These are phyloP conservation scores for Prorops nasuta DNA, from an alignment of 1,140 invertebrate species.

Conservation along the genomic window DNA sequence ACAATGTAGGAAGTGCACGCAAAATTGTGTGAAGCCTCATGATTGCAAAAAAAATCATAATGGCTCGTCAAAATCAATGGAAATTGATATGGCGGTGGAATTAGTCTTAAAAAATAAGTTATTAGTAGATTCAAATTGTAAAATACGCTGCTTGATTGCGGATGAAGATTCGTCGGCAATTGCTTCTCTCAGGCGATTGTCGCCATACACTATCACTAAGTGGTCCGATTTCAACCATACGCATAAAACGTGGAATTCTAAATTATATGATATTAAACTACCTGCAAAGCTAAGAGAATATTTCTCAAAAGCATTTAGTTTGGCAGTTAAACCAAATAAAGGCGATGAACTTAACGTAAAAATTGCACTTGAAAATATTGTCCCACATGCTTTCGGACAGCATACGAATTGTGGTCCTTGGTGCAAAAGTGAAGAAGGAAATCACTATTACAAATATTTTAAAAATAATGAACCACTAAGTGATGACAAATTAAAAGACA, in stretches of 20 bases:
- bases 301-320: constrained; percentile 11
- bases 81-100: constrained; percentile 23
- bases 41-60: constrained; percentile 14
- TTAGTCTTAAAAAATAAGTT: constrained; percentile 13
- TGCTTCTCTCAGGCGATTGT: constrained; percentile 15
- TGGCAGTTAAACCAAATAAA: constrained; percentile 19
- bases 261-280: constrained; percentile 13
- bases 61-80: constrained; percentile 21
- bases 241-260: constrained; percentile 12
- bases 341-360: constrained; percentile 3
- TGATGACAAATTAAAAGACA: neutral
- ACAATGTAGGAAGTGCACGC: neutral
- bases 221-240: constrained; percentile 20
- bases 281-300: constrained; percentile 12
- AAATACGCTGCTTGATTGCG: constrained; percentile 15
- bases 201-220: constrained; percentile 9
- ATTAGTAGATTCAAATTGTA: constrained; percentile 12
- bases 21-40: too few species aligned
- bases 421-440: neutral
- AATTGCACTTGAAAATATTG: constrained; percentile 6
- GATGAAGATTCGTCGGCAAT: constrained; percentile 25
- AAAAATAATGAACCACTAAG: constrained; percentile 5
- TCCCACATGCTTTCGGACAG: constrained; percentile 12
- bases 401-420: neutral
- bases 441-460: constrained; percentile 7